These are phyloP conservation scores for Paralichthys olivaceus DNA, from an alignment of 2,113 vertebrate genomes.

Conservation along the genomic window DNA sequence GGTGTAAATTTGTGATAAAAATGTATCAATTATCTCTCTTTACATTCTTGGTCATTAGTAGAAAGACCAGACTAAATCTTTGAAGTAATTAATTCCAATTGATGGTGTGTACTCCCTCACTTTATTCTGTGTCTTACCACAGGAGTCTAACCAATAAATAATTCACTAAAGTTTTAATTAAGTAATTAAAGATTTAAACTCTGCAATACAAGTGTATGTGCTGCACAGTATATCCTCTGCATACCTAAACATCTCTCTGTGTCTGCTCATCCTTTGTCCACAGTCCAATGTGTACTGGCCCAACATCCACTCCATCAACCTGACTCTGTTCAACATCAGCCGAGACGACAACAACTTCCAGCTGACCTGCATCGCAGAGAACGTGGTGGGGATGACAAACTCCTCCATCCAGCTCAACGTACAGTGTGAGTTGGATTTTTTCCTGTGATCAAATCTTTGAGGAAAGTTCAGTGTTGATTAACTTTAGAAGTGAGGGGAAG, in stretches of 20 bases:
- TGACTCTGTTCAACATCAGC: slow-evolving; percentile 94
- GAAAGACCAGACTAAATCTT: background rate
- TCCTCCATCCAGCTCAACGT: slow-evolving; percentile 93
- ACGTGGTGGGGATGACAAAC: slow-evolving; percentile 97
- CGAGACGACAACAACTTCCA: slow-evolving; percentile 94
- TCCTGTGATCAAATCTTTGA: background rate
- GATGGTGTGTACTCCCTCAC: background rate
- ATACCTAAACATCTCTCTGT: background rate
- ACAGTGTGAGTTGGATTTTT: slow-evolving; percentile 87
- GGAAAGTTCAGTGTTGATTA: background rate
- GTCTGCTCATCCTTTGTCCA: slow-evolving; percentile 6
- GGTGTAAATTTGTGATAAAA: slow-evolving; percentile 2
- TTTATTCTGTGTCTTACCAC: slow-evolving; percentile 23
- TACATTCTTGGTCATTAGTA: background rate
- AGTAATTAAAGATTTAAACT: slow-evolving; percentile 40
- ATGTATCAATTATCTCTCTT: slow-evolving; percentile 7
- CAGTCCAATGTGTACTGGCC: slow-evolving; percentile 96
- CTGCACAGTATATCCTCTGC: slow-evolving; percentile 7
- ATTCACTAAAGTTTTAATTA: slow-evolving; percentile 44
- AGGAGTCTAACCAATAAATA: slow-evolving; percentile 42
- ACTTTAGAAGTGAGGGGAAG: background rate
- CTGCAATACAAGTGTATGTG: background rate
- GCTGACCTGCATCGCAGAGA: slow-evolving; percentile 95
- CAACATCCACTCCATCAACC: slow-evolving; percentile 95
- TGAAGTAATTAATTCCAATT: slow-evolving; percentile 25